Evolutionary conservation across 2,113 vertebrate genomes (phyloP).

Genomic region (Pristiophorus japonicus): DNA sequence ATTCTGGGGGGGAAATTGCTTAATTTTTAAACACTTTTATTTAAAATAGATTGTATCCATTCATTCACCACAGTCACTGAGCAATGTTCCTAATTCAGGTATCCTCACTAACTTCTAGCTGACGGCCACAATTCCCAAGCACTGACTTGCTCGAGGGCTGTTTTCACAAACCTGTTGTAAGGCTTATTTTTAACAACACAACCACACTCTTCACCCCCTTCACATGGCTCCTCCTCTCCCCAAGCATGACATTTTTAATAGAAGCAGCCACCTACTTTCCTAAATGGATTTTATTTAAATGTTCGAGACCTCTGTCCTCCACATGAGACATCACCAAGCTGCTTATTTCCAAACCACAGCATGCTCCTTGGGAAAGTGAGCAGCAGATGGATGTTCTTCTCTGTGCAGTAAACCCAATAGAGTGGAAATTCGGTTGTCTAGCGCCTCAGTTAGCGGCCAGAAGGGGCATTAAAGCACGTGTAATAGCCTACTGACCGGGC

Average conservation of each 20-base stretch:
- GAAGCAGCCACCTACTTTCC: neutral
- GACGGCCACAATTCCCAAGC: neutral
- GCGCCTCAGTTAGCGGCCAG: too few relatives aligned
- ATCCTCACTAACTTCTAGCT: neutral
- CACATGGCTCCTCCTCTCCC: neutral
- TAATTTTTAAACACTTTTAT: neutral
- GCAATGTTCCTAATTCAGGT: neutral
- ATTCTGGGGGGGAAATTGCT: neutral
- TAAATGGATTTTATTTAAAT: neutral
- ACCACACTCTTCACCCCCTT: neutral
- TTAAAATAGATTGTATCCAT: neutral
- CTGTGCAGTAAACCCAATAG: neutral
- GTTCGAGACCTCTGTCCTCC: neutral
- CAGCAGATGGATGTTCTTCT: neutral
- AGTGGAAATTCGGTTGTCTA: too few relatives aligned
- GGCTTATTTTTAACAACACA: neutral
- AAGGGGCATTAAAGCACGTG: too few relatives aligned
- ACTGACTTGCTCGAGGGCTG: neutral
- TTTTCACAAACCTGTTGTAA: neutral
- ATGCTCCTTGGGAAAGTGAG: neutral
- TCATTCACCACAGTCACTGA: neutral
- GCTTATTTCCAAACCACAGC: neutral
- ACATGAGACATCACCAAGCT: neutral
- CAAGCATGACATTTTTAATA: neutral
- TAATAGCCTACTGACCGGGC: too few relatives aligned